These are phyloP conservation scores for Cyprinodon brontotheroides DNA, from an alignment of 2,113 vertebrate genomes.

Conservation along the genomic window DNA sequence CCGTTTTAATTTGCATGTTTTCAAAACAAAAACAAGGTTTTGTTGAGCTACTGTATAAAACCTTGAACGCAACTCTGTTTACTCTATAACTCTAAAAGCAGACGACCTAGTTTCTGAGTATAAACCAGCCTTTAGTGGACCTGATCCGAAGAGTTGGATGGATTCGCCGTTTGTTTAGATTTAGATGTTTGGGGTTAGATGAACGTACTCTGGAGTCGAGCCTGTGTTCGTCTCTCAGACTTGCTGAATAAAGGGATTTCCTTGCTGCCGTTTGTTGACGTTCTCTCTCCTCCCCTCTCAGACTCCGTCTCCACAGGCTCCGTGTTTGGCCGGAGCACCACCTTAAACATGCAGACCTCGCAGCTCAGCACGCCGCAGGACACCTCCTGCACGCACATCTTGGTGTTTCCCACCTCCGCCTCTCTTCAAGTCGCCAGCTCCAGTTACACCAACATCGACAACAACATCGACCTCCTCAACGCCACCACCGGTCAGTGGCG, in stretches of 20 bases:
- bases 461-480: constrained; percentile 91
- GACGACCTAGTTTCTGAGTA: too few relatives aligned
- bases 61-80: too few relatives aligned
- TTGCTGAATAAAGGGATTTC: neutral
- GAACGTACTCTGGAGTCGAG: too few relatives aligned
- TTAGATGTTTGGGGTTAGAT: too few relatives aligned
- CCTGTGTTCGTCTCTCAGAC: too few relatives aligned
- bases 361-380: constrained; percentile 97
- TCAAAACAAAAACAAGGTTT: too few relatives aligned
- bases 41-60: too few relatives aligned
- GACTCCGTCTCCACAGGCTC: constrained; percentile 96
- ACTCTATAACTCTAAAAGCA: too few relatives aligned
- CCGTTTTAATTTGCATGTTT: too few relatives aligned
- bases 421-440: constrained; percentile 92
- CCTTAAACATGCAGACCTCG: constrained; percentile 95
- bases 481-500: constrained; percentile 86
- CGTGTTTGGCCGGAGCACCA: constrained; percentile 95
- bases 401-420: constrained; percentile 96
- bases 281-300: constrained; percentile 23
- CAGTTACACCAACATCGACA: constrained; percentile 86
- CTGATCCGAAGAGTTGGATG: too few relatives aligned
- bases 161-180: too few relatives aligned
- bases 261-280: neutral
- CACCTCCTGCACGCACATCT: constrained; percentile 96
- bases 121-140: too few relatives aligned